Evolutionary conservation across 2,113 vertebrate species (phyloP).

Genomic region (Ptilonorhynchus violaceus): DNA sequence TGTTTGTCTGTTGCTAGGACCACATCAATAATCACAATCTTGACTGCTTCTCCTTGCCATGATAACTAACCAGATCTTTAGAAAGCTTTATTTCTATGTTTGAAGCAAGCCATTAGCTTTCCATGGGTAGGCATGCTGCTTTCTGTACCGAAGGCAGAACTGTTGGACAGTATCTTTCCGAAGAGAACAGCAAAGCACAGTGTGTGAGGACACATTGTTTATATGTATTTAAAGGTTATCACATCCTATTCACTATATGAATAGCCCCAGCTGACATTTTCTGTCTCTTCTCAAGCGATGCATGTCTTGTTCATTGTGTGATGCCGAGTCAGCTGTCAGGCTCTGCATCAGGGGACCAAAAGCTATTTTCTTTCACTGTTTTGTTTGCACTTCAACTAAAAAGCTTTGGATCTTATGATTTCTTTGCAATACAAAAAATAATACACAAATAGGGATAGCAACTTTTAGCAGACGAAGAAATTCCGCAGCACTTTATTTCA

Average conservation of each 20-base stretch:
- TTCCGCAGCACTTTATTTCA: background rate
- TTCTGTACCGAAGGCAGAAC: background rate
- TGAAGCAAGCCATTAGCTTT: background rate
- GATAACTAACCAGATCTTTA: background rate
- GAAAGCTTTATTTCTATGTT: background rate
- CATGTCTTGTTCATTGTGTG: slow-evolving; percentile 65
- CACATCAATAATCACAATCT: background rate
- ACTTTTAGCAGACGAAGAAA: background rate
- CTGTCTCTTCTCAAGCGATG: slow-evolving; percentile 58
- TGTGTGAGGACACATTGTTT: slow-evolving; percentile 64
- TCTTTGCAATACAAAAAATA: slow-evolving; percentile 46
- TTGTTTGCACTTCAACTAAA: slow-evolving; percentile 60
- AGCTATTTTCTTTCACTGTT: slow-evolving; percentile 52
- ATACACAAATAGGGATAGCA: background rate
- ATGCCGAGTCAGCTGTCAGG: slow-evolving; percentile 55
- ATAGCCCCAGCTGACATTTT: slow-evolving; percentile 58
- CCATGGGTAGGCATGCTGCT: background rate
- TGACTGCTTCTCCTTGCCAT: background rate
- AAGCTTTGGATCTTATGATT: slow-evolving; percentile 53
- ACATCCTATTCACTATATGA: slow-evolving; percentile 58
- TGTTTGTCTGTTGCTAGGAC: background rate
- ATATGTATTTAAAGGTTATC: slow-evolving; percentile 69
- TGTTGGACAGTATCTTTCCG: slow-evolving; percentile 24
- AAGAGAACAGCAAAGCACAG: slow-evolving; percentile 48
- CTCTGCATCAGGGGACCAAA: slow-evolving; percentile 49